A percentile compares a stretch with the other conserved stretches of the same genome.
phyloP scores from a whole-genome alignment of 2,113 vertebrate species.

The Gnathonemus longibarbis region DNA sequence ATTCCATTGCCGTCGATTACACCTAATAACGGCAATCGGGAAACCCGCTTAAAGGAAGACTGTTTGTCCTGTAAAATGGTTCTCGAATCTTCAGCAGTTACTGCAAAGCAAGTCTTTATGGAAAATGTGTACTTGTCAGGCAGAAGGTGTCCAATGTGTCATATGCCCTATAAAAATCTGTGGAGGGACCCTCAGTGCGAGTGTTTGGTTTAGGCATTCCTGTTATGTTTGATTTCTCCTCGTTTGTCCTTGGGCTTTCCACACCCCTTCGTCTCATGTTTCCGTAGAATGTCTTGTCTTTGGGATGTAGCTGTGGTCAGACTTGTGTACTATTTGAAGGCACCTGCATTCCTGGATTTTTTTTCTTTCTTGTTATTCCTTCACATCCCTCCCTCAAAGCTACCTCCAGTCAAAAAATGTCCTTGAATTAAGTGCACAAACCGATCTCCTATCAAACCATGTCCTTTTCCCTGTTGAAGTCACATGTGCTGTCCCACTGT shows the following conservation, averaged over 20 bases:
- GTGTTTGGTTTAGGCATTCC: slow-evolving; percentile 63
- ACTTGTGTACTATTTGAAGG: slow-evolving; percentile 34
- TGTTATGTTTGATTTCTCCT: slow-evolving; percentile 44
- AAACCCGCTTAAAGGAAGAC: neutral
- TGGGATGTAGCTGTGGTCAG: slow-evolving; percentile 49
- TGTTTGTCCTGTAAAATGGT: neutral
- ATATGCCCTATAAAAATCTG: slow-evolving; percentile 38
- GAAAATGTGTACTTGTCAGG: neutral
- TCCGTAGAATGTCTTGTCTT: slow-evolving; percentile 47
- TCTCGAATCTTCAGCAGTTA: neutral
- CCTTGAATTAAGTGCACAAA: neutral
- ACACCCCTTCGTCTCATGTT: slow-evolving; percentile 48
- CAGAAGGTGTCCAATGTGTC: slow-evolving; percentile 50
- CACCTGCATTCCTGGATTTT: slow-evolving; percentile 45
- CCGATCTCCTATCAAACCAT: neutral
- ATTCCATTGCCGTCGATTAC: neutral
- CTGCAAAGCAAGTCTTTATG: neutral
- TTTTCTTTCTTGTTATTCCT: slow-evolving; percentile 39
- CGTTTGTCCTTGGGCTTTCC: slow-evolving; percentile 32
- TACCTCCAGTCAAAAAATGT: neutral
- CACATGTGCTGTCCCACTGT: neutral
- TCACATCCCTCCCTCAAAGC: slow-evolving; percentile 36
- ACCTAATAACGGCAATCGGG: neutral
- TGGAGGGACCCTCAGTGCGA: slow-evolving; percentile 51
- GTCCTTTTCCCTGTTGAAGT: neutral